Percentiles rank a stretch among this genome's conserved stretches.
Conservation (phyloP, 2,113 vertebrate genomes). For the Platysternon megacephalum region DNA sequence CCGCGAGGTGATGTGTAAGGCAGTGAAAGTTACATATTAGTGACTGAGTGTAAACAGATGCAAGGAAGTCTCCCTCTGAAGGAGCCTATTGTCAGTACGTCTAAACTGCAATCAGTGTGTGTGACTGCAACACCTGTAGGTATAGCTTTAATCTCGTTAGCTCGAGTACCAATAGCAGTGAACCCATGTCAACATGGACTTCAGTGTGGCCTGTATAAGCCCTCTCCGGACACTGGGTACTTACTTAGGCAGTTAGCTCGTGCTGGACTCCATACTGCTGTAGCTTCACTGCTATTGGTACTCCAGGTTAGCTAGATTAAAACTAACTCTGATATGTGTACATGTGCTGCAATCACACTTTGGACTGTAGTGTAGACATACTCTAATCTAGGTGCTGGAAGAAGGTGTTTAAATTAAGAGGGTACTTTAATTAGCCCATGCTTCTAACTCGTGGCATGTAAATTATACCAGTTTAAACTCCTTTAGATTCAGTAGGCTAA, state of each 20-base stretch:
- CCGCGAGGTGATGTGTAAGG: neutral
- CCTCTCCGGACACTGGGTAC: neutral
- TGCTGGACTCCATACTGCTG: neutral
- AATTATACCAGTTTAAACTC: neutral
- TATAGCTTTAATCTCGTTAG: neutral
- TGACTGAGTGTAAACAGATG: neutral
- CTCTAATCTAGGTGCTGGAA: neutral
- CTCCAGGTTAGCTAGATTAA: neutral
- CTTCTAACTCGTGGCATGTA: neutral
- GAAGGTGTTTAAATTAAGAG: neutral
- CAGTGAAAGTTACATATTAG: neutral
- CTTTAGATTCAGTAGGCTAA: neutral
- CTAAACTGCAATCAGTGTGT: neutral
- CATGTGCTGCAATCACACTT: neutral
- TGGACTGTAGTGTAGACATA: neutral
- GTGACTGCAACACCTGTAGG: no score
- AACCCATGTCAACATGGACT: neutral
- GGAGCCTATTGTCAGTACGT: neutral
- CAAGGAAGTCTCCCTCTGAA: neutral
- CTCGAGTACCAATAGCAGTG: neutral
- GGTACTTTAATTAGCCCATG: neutral
- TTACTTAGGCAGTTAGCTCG: neutral
- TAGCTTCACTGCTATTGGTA: neutral
- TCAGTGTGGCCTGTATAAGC: neutral
- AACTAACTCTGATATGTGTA: neutral